phyloP scores from a whole-genome alignment of 2,113 vertebrate genomes.

The Narcine bancroftii region DNA sequence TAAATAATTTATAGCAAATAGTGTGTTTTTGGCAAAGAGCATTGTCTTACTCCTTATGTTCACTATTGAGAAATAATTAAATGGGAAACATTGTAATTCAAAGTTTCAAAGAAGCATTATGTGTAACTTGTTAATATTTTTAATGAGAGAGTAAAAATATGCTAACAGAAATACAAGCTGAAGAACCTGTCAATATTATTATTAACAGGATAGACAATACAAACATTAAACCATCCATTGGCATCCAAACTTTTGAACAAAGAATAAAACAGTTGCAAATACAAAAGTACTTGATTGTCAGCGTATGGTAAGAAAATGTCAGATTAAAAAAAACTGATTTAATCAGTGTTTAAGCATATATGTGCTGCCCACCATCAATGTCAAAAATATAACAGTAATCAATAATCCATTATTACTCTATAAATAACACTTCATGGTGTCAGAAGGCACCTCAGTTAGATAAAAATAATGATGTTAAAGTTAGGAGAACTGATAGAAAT shows the following conservation, averaged over 20 bases:
- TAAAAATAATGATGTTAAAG: no score
- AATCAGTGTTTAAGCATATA: background rate
- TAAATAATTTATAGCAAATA: no score
- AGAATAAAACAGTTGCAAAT: background rate
- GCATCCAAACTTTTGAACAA: background rate
- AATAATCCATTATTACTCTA: background rate
- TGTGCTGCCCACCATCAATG: background rate
- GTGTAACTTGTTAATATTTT: conserved; percentile 2
- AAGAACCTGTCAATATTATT: background rate
- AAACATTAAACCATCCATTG: background rate
- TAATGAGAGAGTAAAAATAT: background rate
- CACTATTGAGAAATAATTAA: background rate
- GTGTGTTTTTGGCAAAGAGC: no score
- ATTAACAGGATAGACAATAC: background rate
- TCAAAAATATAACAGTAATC: background rate
- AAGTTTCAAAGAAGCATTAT: background rate
- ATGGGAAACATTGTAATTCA: background rate
- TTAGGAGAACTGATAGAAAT: no score
- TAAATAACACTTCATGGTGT: background rate
- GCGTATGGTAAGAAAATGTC: background rate
- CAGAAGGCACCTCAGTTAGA: background rate
- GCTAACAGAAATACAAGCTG: background rate
- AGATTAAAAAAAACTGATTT: background rate
- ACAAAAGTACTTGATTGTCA: background rate
- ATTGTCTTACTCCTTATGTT: no score